Base-by-base conservation (phyloP, 2,888 invertebrate genomes). In the Protonemura montana region DNA sequence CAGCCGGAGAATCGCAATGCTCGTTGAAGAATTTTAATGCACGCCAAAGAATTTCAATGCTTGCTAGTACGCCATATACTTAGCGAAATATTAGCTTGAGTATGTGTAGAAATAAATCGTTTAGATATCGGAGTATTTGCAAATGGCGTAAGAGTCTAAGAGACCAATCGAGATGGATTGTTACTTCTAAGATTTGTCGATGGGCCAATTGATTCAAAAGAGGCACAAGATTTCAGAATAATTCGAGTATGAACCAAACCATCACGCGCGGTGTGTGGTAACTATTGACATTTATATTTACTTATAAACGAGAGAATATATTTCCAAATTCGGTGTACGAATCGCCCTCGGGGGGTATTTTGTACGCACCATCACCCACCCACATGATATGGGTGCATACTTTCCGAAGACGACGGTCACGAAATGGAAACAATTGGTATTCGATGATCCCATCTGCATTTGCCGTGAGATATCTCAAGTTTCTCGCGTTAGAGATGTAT, bases 131-230 rank as follows among this genome's bases (percentile, higher is more conserved):
- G 59, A 7, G 59, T 59, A 59, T 59, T 59, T 59, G 59, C 59
- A 59, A 59, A 59, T 59, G 59, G 59, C 59, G 59, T 59, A 59
- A 59, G n/a, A n/a, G n/a, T n/a, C n/a, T n/a, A n/a, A n/a, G n/a
- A n/a, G 16, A 59, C 59, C 59, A 21, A 59, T 21, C 59, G 59
- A 10, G 59, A 59, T 2, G 13, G 59, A 10, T 59, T 59, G 59
- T 7, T 7, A 59, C 59, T 59, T 21, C 21, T 59, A 21, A 35
- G 35, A 35, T 35, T 35, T 59, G 21, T 21, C 59, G 59, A 59
- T 59, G 59, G 59, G 59, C 59, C 59, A 59, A 59, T 59, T 59
- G 59, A 59, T 59, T 59, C 59, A 21, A 59, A 59, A 59, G 6
- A 59, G 59, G 16, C 6, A 59, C 59, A 21, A 59, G 59, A 59